Evolutionary conservation across 2,888 invertebrate species (phyloP).

Genomic region (Chirona hameri): DNA sequence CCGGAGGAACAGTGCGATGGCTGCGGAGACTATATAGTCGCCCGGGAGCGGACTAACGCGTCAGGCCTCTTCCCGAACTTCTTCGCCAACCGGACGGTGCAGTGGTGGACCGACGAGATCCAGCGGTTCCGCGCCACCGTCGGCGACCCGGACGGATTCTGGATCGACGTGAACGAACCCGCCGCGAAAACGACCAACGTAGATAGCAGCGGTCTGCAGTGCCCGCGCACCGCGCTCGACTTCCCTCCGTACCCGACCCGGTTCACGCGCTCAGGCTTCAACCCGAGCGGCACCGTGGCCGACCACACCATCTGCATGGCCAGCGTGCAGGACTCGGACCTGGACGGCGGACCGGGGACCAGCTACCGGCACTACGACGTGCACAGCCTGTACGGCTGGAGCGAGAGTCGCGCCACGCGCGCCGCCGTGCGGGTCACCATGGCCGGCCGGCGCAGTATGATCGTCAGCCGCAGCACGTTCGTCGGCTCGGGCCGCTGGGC

Average conservation of each 20-base stretch:
- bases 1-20: constrained; percentile 36
- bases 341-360: not conserved
- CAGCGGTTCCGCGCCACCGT: constrained; percentile 37
- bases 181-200: constrained; percentile 60
- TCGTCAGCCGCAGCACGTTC: constrained; percentile 40
- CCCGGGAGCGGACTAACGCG: constrained; percentile 37
- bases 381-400: constrained; percentile 44
- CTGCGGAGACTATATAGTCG: constrained; percentile 35
- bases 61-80: constrained; percentile 41
- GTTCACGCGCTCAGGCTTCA: not conserved
- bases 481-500: constrained; percentile 53
- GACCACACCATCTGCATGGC: constrained; percentile 39
- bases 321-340: constrained; percentile 40
- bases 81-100: constrained; percentile 39
- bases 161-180: constrained; percentile 91
- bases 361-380: constrained; percentile 43
- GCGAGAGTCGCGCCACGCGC: constrained; percentile 41
- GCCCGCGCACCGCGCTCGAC: constrained; percentile 57
- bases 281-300: constrained; percentile 30
- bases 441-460: constrained; percentile 36
- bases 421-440: constrained; percentile 30
- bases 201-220: constrained; percentile 43
- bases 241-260: constrained; percentile 58
- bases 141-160: constrained; percentile 62
- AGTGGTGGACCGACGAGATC: constrained; percentile 41